Evolutionary conservation across 2,888 invertebrate genomes (phyloP).

Genomic region (Chalcosyrphus nemorum): DNA sequence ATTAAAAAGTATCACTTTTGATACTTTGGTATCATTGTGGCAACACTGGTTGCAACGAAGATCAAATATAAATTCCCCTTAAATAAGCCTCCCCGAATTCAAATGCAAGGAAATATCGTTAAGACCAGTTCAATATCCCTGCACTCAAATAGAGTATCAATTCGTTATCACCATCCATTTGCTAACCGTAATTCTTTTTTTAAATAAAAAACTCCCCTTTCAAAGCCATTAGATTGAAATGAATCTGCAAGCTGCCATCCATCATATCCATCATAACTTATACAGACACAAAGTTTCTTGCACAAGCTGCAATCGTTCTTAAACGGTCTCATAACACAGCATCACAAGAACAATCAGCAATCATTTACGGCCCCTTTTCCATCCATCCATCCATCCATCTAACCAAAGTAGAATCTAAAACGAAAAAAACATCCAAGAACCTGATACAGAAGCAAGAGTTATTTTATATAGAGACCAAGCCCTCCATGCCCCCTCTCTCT

Average conservation of each 20-base stretch:
- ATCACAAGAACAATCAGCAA: constrained; percentile 57
- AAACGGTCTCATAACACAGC: constrained; percentile 50
- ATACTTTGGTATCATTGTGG: no score
- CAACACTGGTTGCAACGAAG: no score
- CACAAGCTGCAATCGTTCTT: constrained; percentile 27
- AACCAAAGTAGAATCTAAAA: neutral
- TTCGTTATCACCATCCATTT: constrained; percentile 66
- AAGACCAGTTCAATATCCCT: neutral
- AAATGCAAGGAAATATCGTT: no score
- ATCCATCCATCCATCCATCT: neutral
- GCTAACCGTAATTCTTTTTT: constrained; percentile 33
- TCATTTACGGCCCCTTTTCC: constrained; percentile 47
- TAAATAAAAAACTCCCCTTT: neutral
- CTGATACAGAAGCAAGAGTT: constrained; percentile 11
- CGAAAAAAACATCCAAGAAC: constrained; percentile 31
- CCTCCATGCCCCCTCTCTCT: neutral
- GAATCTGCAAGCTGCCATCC: constrained; percentile 37
- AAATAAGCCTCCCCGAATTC: no score
- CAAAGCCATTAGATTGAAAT: neutral
- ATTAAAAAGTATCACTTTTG: no score
- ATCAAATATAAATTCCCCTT: no score
- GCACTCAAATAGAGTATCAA: constrained; percentile 45
- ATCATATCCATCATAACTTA: constrained; percentile 37
- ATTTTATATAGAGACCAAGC: neutral
- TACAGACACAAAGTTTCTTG: neutral